Base-by-base conservation (phyloP, 2,797 vertebrate species). In the Sebastes itinus region DNA sequence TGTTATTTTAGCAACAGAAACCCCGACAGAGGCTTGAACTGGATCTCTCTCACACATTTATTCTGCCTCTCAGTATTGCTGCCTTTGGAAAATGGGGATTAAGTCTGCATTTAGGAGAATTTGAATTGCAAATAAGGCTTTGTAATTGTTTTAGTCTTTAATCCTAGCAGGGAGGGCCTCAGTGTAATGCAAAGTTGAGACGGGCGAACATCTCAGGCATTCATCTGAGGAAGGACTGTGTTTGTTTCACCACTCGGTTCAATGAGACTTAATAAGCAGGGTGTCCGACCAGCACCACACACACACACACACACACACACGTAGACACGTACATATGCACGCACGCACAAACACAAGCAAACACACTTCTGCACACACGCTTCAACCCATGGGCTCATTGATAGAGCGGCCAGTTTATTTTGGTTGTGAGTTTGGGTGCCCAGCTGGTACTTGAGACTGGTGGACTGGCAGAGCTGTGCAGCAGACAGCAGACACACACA, bases 361-460 rank as follows among this genome's bases (percentile, higher is more conserved):
- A 77, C 73, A 77, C 84, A 78, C 85, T 38, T 18, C 11, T 55
- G 30, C 55, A 81, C 78, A 86, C 79, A 52, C 84, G 33, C 77
- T 54, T 61, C 73, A 74, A 76, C 84, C 79, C 84, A 90, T 75
- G 67, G 76, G 78, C 75, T 88, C 83, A 86, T 72, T 85, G 89
- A 89, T 75, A 80, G 81, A 56, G 80, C 72, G 63, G 83, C 88
- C 82, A 89, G 91, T 95, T 95, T 94, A 94, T 94, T 93, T 95
- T 94, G 88, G 91, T 92, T 88, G 88, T 71, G 85, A 87, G 86
- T 92, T 92, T 76, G 87, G 91, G 86, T 91, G 91, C 92, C 94
- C 94, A 96, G 94, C 93, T 95, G 94, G 93, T 95, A 92, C 94
- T 95, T 94, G 92, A 95, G 91, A 93, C 92, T 87, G 87, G 91